Percentiles rank a stretch among this genome's conserved stretches.
Evolutionary conservation across 1,140 invertebrate species (phyloP).

Genomic region (Bombyx mori): DNA sequence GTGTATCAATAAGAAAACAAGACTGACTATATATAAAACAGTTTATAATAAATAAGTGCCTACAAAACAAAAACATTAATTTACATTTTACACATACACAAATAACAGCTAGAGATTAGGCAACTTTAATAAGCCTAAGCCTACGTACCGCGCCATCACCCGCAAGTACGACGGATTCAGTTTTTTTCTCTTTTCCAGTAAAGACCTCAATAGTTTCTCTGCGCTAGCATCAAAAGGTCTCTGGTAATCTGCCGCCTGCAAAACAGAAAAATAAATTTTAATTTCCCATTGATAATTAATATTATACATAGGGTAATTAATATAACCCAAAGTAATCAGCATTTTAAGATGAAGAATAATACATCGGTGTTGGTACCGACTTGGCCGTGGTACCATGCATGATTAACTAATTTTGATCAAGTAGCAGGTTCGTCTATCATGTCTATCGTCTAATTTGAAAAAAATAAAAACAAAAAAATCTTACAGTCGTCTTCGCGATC

Average conservation of each 20-base stretch:
- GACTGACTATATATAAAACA: conserved; percentile 1
- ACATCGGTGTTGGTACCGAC: too few relatives aligned
- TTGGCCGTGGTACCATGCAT: too few relatives aligned
- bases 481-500: conserved; percentile 62
- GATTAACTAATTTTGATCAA: too few relatives aligned
- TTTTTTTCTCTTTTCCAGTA: conserved; percentile 50
- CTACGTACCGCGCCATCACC: conserved; percentile 56
- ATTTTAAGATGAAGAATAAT: too few relatives aligned
- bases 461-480: conserved; percentile 18
- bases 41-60: not conserved
- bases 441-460: not conserved
- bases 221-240: conserved; percentile 47
- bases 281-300: conserved; percentile 1
- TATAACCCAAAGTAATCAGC: too few relatives aligned
- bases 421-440: not conserved
- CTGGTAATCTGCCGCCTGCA: conserved; percentile 54
- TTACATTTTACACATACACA: not conserved
- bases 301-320: not conserved
- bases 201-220: conserved; percentile 38
- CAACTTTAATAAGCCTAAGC: conserved; percentile 44
- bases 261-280: conserved; percentile 9
- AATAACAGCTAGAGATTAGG: conserved; percentile 2
- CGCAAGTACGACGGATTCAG: conserved; percentile 55
- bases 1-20: too few relatives aligned
- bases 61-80: conserved; percentile 1